These are phyloP conservation scores for Ectemnius cavifrons DNA, from an alignment of 2,888 invertebrate species.

Conservation along the genomic window DNA sequence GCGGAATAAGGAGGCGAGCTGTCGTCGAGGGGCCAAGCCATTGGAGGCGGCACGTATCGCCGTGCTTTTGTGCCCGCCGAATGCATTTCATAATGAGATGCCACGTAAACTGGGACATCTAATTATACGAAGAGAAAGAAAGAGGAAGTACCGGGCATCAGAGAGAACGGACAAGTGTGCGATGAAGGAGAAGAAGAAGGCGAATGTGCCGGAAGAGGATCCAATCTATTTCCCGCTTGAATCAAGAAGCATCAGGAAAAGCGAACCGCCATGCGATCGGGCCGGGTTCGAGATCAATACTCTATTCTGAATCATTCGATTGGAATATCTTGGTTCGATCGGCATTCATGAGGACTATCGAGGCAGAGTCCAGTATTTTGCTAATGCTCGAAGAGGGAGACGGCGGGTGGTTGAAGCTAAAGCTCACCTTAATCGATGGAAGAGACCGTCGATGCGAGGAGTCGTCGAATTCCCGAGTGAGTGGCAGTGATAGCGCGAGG, in stretches of 20 bases:
- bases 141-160: not conserved
- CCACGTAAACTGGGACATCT: slow-evolving; percentile 71
- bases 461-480: slow-evolving; percentile 39
- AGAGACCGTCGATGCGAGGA: slow-evolving; percentile 65
- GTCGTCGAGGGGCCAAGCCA: slow-evolving; percentile 19
- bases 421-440: slow-evolving; percentile 66
- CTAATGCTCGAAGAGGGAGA: not conserved
- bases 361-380: no score
- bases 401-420: not conserved
- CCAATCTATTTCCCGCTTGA: not conserved
- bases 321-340: not conserved
- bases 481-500: slow-evolving; percentile 49
- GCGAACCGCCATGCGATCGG: not conserved
- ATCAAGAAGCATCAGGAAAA: not conserved
- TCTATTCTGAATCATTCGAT: not conserved
- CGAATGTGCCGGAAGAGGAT: no score
- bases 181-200: no score
- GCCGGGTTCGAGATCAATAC: not conserved
- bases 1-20: slow-evolving; percentile 40
- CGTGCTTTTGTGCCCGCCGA: slow-evolving; percentile 59
- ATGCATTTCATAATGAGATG: slow-evolving; percentile 71
- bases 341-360: no score
- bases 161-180: no score
- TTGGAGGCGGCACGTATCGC: slow-evolving; percentile 49
- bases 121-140: slow-evolving; percentile 58